Evolutionary conservation across 2,797 vertebrate genomes (phyloP), one percentile per base, ranked within the genome.

Genomic region (Spinibarbus caldwelli): DNA sequence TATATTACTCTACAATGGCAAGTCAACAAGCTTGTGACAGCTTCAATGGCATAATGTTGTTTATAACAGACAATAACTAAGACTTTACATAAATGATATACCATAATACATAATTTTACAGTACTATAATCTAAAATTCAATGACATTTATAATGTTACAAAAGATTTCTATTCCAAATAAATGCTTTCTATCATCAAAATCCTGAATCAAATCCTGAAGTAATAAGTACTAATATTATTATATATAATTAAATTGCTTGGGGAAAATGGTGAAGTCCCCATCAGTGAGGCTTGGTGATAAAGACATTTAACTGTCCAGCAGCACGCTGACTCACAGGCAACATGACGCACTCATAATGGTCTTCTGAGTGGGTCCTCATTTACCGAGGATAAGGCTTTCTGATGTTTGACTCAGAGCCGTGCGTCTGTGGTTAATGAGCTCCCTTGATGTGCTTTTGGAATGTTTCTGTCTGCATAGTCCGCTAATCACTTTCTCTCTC

Each of bases 281-380:
- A 7, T 66, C 64, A 66, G 19, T 34, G 52, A 29, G 10, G 17
- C 52, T 47, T 21, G 3, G 0, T 49, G 41, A 72, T 59, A 47
- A 79, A 71, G 68, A 29, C 76, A 45, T 70, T 84, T 54, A 77
- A 57, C 34, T 12, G 67, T 85, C 41, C 83, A 45, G 49, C 66
- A 36, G 29, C 15, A 66, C 31, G 21, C 31, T 52, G 71, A 83
- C 82, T 66, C 57, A n/a, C 68, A 68, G 73, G 52, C 9, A 78
- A 59, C 10, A 26, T 54, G 45, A 78, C 14, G 19, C 34, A 57
- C 47, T 41, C 59, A 43, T 57, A 78, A 78, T 70, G 67, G 6
- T 71, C 49, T 78, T 57, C n/a, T 34, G 83, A 78, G 75, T n/a
- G 49, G 45, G 29, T 85, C 64, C 52, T 79, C 52, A 72, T 79